Percentiles rank a stretch among this genome's conserved stretches.
Conservation (phyloP, 2,888 invertebrate genomes). For the Villa cingulata region DNA sequence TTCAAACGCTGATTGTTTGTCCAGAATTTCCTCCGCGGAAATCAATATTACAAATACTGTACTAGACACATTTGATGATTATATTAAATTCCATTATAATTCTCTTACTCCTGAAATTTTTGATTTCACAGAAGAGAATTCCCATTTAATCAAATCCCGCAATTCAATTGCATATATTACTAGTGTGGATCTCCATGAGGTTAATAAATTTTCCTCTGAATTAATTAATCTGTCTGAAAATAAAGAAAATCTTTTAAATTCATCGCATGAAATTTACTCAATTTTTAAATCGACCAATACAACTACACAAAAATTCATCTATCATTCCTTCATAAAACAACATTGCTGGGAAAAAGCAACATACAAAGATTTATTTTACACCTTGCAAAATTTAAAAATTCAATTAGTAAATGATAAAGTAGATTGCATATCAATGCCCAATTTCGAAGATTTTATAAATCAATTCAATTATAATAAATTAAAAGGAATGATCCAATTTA, state of each 20-base stretch:
- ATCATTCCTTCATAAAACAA: conserved; percentile 10
- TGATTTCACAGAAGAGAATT: no score
- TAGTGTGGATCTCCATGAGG: no score
- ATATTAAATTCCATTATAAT: no score
- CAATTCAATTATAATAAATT: conserved; percentile 8
- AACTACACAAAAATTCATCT: conserved; percentile 1
- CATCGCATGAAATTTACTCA: conserved; percentile 6
- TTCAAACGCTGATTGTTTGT: conserved; percentile 21
- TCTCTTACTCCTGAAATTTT: no score
- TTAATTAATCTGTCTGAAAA: no score
- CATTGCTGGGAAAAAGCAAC: conserved; percentile 3
- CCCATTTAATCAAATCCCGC: no score
- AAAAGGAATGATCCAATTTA: conserved; percentile 1
- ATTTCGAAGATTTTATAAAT: conserved; percentile 2
- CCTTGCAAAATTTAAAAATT: conserved; percentile 2
- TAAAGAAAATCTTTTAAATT: no score
- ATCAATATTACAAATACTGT: no score
- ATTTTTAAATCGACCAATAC: conserved; percentile 4
- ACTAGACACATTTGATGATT: no score
- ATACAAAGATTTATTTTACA: conserved; percentile 6
- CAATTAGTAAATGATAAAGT: conserved; percentile 2
- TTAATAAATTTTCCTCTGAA: no score
- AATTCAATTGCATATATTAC: no score
- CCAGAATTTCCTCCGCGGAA: conserved; percentile 5
- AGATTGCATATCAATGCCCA: conserved; percentile 4